A percentile compares a stretch with the other conserved stretches of the same genome.
Conservation (phyloP, 2,888 invertebrate genomes). For the Rotaria sp. region DNA sequence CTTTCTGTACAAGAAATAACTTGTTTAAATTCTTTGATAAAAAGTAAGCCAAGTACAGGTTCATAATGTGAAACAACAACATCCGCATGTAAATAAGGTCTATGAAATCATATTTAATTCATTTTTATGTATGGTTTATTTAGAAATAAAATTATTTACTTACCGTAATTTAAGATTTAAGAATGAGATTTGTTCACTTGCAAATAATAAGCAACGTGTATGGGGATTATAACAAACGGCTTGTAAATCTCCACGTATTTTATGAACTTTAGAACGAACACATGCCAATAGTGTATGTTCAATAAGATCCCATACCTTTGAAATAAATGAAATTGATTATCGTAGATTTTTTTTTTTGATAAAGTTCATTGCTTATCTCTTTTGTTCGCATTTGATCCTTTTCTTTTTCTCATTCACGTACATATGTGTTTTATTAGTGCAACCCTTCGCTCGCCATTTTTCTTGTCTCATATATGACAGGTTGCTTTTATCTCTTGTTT, state of each 20-base stretch:
- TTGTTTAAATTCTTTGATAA: slow-evolving; percentile 54
- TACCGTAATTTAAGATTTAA: slow-evolving; percentile 42
- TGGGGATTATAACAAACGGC: slow-evolving; percentile 53
- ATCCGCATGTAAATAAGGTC: slow-evolving; percentile 49
- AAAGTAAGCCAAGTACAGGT: slow-evolving; percentile 51
- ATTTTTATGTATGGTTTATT: too few relatives aligned
- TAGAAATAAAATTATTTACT: too few relatives aligned
- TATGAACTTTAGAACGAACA: slow-evolving; percentile 54
- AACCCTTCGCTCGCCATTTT: background rate
- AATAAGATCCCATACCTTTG: slow-evolving; percentile 55
- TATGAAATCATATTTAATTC: background rate
- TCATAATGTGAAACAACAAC: slow-evolving; percentile 54
- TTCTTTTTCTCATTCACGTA: background rate
- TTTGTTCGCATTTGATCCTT: background rate
- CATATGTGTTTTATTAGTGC: background rate
- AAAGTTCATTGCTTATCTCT: background rate
- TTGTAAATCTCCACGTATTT: slow-evolving; percentile 54
- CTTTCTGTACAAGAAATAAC: slow-evolving; percentile 53
- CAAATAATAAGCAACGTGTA: slow-evolving; percentile 51
- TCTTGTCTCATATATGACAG: background rate
- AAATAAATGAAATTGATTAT: background rate
- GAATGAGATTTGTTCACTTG: slow-evolving; percentile 54
- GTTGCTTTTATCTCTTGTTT: background rate
- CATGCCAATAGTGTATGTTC: slow-evolving; percentile 55
- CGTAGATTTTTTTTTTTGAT: background rate